phyloP scores from a whole-genome alignment of 2,888 invertebrate species.

The Luperina testacea region DNA sequence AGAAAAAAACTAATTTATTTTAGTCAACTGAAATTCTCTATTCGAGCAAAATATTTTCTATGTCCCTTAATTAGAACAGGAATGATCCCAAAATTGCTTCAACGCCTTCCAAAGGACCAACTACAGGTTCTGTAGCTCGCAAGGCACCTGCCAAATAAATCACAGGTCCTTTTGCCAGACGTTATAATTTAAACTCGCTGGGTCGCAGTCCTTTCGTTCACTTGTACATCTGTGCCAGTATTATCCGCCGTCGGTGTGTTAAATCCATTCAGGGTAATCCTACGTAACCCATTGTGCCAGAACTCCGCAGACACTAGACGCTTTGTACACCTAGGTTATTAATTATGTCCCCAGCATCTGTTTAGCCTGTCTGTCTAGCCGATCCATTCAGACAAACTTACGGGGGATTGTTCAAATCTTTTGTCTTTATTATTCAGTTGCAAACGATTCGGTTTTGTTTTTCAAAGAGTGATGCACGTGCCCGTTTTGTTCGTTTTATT shows the following conservation, averaged over 20 bases:
- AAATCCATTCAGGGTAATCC: constrained; percentile 65
- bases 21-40: constrained; percentile 22
- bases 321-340: constrained; percentile 71
- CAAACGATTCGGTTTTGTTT: constrained; percentile 48
- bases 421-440: constrained; percentile 59
- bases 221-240: constrained; percentile 56
- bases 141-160: constrained; percentile 62
- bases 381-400: constrained; percentile 61
- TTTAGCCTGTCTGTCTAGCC: constrained; percentile 60
- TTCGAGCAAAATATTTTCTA: constrained; percentile 33
- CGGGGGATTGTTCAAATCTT: constrained; percentile 56
- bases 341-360: constrained; percentile 68
- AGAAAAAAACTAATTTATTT: constrained; percentile 4
- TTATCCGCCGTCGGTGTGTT: constrained; percentile 54
- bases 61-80: constrained; percentile 59
- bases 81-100: constrained; percentile 56
- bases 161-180: constrained; percentile 58
- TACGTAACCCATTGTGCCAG: constrained; percentile 65
- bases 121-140: constrained; percentile 40
- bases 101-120: constrained; percentile 43
- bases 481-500: constrained; percentile 38
- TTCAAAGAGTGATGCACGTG: constrained; percentile 49
- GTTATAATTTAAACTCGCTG: constrained; percentile 61
- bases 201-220: constrained; percentile 59
- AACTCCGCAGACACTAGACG: constrained; percentile 61